A percentile compares a stretch with the other conserved stretches of the same genome.
phyloP scores from a whole-genome alignment of 2,888 invertebrate genomes.

The Sphaeridia pumilis region DNA sequence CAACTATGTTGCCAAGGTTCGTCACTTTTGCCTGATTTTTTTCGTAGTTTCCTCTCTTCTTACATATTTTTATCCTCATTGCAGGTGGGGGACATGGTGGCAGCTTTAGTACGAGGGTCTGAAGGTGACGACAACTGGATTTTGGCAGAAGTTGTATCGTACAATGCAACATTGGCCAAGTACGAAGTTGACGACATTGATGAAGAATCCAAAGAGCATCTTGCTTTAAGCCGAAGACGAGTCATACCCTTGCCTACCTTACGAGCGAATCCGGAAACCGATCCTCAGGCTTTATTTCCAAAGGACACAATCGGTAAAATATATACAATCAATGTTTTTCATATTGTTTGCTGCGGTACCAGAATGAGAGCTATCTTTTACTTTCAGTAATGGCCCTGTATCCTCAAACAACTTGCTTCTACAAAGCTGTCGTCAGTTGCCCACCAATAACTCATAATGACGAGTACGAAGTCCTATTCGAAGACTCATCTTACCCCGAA shows the following conservation, averaged over 20 bases:
- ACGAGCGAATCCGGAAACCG: constrained; percentile 92
- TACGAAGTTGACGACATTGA: constrained; percentile 97
- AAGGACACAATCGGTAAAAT: constrained; percentile 63
- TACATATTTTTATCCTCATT: neutral
- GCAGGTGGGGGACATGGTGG: constrained; percentile 86
- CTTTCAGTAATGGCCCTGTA: constrained; percentile 79
- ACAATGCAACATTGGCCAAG: constrained; percentile 66
- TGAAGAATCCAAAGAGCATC: constrained; percentile 79
- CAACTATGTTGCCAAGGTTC: constrained; percentile 64
- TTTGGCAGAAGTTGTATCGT: constrained; percentile 76
- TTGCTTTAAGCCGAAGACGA: constrained; percentile 66
- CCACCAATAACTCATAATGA: constrained; percentile 73
- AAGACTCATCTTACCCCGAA: constrained; percentile 82
- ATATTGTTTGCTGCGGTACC: too few relatives aligned
- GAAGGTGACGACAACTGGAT: constrained; percentile 93
- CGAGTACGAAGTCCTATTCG: constrained; percentile 85
- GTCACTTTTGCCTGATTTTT: too few relatives aligned
- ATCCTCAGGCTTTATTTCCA: constrained; percentile 78
- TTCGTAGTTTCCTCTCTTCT: too few relatives aligned
- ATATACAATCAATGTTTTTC: neutral
- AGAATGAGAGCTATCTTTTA: neutral
- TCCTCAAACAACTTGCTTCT: constrained; percentile 98
- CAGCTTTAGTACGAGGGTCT: constrained; percentile 68
- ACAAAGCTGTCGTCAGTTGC: constrained; percentile 81
- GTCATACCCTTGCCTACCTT: constrained; percentile 88